Evolutionary conservation across 2,888 invertebrate species (phyloP).

Genomic region (Acleris laterana): DNA sequence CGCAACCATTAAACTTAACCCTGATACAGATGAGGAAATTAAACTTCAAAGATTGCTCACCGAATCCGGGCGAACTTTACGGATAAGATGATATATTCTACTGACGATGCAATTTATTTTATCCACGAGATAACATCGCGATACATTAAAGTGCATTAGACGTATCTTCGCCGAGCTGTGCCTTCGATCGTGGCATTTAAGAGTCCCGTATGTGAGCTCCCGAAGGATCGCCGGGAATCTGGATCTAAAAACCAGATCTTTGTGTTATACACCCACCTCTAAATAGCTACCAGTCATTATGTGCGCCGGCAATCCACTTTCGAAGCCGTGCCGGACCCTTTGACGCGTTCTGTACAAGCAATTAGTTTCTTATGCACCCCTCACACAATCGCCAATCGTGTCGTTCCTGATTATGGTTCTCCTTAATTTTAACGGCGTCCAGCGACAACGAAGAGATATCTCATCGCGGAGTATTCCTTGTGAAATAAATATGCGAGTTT

Average conservation of each 20-base stretch:
- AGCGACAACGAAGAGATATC: conserved; percentile 33
- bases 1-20: conserved; percentile 21
- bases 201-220: conserved; percentile 43
- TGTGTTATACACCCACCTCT: conserved; percentile 43
- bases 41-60: conserved; percentile 12
- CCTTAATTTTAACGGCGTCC: conserved; percentile 42
- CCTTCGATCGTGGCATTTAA: conserved; percentile 28
- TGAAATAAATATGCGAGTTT: conserved; percentile 20
- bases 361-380: conserved; percentile 57
- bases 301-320: conserved; percentile 56
- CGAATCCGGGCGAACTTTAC: conserved; percentile 2
- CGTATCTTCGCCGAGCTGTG: conserved; percentile 15
- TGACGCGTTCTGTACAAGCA: conserved; percentile 56
- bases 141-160: conserved; percentile 18
- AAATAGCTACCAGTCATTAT: conserved; percentile 57
- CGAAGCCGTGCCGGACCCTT: conserved; percentile 52
- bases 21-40: conserved; percentile 30
- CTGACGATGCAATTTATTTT: conserved; percentile 13
- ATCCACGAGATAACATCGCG: conserved; percentile 6
- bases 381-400: conserved; percentile 43
- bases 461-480: conserved; percentile 37
- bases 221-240: conserved; percentile 45
- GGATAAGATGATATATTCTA: conserved; percentile 15
- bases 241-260: conserved; percentile 45
- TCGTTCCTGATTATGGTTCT: conserved; percentile 42